Evolutionary conservation across 2,797 vertebrate species (phyloP).

Genomic region (Pseudopleuronectes americanus): DNA sequence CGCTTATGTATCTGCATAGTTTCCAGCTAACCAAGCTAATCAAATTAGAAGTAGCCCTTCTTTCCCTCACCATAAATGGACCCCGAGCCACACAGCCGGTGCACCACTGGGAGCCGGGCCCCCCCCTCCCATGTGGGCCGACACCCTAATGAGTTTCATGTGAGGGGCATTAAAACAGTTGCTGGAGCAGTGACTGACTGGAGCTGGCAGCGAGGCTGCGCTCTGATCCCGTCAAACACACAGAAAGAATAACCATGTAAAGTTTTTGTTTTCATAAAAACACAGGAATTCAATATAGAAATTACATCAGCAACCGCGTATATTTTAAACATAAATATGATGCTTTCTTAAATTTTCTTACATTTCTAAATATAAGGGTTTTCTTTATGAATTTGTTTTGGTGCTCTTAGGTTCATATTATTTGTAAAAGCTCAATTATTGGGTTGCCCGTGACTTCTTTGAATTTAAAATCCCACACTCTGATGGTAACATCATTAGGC

Average conservation of each 20-base stretch:
- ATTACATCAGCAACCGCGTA: background rate
- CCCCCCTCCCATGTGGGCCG: constrained; percentile 51
- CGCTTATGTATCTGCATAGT: constrained; percentile 34
- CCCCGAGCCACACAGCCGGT: constrained; percentile 41
- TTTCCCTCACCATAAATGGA: constrained; percentile 31
- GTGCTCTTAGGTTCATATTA: background rate
- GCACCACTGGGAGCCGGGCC: constrained; percentile 33
- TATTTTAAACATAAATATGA: background rate
- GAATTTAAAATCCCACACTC: constrained; percentile 18
- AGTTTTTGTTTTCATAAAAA: background rate
- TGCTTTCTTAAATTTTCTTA: background rate
- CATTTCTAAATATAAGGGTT: background rate
- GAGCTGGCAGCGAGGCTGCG: constrained; percentile 10
- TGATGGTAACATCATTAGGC: constrained; percentile 35
- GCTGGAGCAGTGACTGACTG: constrained; percentile 43
- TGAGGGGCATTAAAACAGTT: constrained; percentile 77
- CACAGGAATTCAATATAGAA: background rate
- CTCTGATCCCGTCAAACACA: constrained; percentile 3
- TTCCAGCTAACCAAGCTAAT: constrained; percentile 31
- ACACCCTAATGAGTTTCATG: constrained; percentile 79
- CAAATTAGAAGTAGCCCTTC: constrained; percentile 28
- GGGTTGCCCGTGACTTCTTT: too few species aligned
- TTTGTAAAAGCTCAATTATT: background rate
- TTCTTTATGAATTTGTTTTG: background rate
- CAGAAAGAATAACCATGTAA: background rate